Conservation (phyloP, 2,113 vertebrate species). For the Pachycephala philippinensis region DNA sequence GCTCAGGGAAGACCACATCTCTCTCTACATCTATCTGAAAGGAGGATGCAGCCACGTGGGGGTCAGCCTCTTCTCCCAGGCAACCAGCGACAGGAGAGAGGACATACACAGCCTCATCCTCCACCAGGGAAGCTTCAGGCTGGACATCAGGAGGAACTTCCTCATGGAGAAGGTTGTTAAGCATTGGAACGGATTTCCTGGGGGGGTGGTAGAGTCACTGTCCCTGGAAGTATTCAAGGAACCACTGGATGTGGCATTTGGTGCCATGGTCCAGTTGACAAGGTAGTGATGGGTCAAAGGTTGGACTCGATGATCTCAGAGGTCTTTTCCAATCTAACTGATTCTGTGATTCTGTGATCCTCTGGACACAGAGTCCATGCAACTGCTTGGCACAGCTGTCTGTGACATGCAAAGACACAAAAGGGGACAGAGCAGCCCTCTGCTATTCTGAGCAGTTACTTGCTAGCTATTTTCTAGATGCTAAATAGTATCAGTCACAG, state of each 20-base stretch:
- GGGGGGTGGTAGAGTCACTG: fast-evolving
- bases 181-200: background rate
- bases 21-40: background rate
- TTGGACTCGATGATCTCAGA: background rate
- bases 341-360: background rate
- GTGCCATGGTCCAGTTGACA: background rate
- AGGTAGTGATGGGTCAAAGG: background rate
- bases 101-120: background rate
- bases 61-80: background rate
- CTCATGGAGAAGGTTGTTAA: background rate
- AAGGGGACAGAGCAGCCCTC: background rate
- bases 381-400: background rate
- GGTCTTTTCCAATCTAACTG: background rate
- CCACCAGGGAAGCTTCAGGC: background rate
- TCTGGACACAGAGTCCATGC: background rate
- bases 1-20: background rate
- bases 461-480: background rate
- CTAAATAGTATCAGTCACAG: background rate
- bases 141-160: background rate
- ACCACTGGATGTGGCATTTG: fast-evolving
- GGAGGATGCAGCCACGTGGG: background rate
- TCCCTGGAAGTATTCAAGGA: background rate
- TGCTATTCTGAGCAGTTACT: background rate
- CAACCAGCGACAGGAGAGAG: background rate
- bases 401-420: background rate